Conservation (phyloP, 2,113 vertebrate genomes). For the Forbesichthys papilliferus region DNA sequence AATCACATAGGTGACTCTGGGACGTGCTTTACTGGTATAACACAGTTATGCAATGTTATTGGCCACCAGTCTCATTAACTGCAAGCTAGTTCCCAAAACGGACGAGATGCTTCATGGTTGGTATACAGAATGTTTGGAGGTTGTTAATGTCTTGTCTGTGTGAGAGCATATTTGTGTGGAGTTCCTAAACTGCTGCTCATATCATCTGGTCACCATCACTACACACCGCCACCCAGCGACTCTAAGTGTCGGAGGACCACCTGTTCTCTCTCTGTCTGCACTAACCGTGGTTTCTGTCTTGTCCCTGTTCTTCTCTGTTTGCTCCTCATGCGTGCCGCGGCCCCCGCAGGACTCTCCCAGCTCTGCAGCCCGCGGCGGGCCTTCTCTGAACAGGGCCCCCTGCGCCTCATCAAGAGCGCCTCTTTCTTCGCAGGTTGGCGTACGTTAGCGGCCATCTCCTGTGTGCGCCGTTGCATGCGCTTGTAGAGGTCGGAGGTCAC, state of each 20-base stretch:
- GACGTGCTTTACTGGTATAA: too few species aligned
- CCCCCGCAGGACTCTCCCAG: conserved; percentile 92
- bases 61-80: too few species aligned
- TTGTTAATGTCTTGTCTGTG: too few species aligned
- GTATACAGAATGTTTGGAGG: too few species aligned
- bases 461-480: conserved; percentile 56
- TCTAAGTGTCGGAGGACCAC: neutral
- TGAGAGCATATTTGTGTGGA: too few species aligned
- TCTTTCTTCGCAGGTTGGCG: conserved; percentile 99
- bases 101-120: too few species aligned
- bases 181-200: too few species aligned
- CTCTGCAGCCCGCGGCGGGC: conserved; percentile 99
- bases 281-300: conserved; percentile 67
- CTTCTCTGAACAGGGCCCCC: conserved; percentile 99
- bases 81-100: too few species aligned
- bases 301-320: conserved; percentile 60
- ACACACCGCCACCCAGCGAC: too few species aligned
- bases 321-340: conserved; percentile 84
- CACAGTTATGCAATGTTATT: too few species aligned
- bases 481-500: conserved; percentile 32
- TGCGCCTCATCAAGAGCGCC: conserved; percentile 99
- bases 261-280: conserved; percentile 49
- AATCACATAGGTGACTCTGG: too few species aligned
- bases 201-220: too few species aligned
- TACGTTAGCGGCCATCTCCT: conserved; percentile 65